Base-by-base conservation (phyloP, 2,888 invertebrate species). In the Psylliodes chrysocephalus region DNA sequence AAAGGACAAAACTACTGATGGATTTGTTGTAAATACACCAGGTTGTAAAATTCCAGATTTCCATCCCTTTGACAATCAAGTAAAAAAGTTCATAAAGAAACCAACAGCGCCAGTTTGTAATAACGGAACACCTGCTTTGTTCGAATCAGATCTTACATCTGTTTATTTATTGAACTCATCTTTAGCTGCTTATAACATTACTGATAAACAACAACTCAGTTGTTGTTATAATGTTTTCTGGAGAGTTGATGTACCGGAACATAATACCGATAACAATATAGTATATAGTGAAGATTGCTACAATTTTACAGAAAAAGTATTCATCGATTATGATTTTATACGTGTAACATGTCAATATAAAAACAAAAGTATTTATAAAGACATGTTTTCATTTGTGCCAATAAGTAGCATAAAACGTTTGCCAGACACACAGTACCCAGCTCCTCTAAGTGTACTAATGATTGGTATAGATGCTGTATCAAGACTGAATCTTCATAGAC, bases 401-500 rank as follows among this genome's bases (percentile, higher is more conserved):
- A 79, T 85, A 69, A 83, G 18, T 3, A 18, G 15, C 17, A 22
- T 28, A 1, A 42, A 52, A 17, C 5, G 8, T 1, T 1, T 52
- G 1, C 18, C 15, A n/a, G 14, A 15, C 1, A 17, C 14, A 17
- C 42, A 44, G 8, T n/a, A 25, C 7, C 47, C 46, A 10, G 6
- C 10, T 17, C 14, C 33, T 22, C 6, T 89, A 46, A 94, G 91
- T 71, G 87, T 96, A 0, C 84, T 96, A 67, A 84, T 96, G 25
- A 82, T 96, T 64, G 96, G 95, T 7, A 83, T 95, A 35, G 96
- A 96, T 78, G 90, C 93, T 6, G 87, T 95, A 18, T 96, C 95
- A 0, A 86, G 95, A 71, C 83, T 94, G 66, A 95, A 95, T 81
- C 91, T 95, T 71, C 87, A 91, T 67, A 87, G 96, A 40, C 92